These are phyloP conservation scores for Parnassius apollo DNA, from an alignment of 2,888 invertebrate genomes.

Conservation along the genomic window DNA sequence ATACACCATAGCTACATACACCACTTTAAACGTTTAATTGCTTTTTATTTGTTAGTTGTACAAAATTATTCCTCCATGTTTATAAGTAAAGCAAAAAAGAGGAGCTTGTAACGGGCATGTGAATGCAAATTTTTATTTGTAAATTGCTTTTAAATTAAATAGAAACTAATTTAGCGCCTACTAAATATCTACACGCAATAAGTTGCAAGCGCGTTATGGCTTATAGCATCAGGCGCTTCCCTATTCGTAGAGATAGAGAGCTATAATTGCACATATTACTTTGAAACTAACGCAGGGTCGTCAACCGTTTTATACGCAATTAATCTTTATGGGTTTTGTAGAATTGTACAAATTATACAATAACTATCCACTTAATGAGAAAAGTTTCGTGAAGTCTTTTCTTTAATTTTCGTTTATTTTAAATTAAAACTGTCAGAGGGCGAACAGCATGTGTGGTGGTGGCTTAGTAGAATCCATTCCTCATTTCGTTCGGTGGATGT, in stretches of 20 bases:
- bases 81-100: background rate
- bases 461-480: no score
- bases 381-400: background rate
- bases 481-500: no score
- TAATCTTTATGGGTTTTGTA: slow-evolving; percentile 19
- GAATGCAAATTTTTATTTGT: no score
- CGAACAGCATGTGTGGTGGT: no score
- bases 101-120: no score
- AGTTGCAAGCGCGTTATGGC: slow-evolving; percentile 27
- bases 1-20: slow-evolving; percentile 8
- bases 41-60: slow-evolving; percentile 20
- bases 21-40: slow-evolving; percentile 37
- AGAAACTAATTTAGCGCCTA: slow-evolving; percentile 7
- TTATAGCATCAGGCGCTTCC: slow-evolving; percentile 33
- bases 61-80: background rate
- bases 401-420: no score
- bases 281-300: slow-evolving; percentile 18
- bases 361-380: slow-evolving; percentile 4
- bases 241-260: slow-evolving; percentile 21
- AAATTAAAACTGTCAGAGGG: no score
- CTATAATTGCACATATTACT: slow-evolving; percentile 36
- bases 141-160: no score
- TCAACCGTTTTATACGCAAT: slow-evolving; percentile 24
- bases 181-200: slow-evolving; percentile 13
- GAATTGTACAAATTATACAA: slow-evolving; percentile 16